Evolutionary conservation across 2,888 invertebrate genomes (phyloP).

Genomic region (Hyles lineata): DNA sequence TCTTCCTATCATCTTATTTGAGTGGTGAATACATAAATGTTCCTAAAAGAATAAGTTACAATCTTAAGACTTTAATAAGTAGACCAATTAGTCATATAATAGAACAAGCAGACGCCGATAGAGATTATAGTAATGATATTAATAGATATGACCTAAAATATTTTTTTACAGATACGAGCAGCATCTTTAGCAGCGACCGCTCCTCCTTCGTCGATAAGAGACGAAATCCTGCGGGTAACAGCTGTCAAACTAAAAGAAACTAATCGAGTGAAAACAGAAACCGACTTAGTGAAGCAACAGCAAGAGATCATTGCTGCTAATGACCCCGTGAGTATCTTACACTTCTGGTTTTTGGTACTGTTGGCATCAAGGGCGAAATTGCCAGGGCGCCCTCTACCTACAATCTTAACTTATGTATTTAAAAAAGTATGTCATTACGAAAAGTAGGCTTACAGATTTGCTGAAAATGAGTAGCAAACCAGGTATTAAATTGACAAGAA

Average conservation of each 20-base stretch:
- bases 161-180: constrained; percentile 67
- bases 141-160: not conserved
- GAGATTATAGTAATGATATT: not conserved
- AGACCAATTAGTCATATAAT: not conserved
- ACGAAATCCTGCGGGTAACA: constrained; percentile 75
- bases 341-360: no score
- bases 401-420: no score
- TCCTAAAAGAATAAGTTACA: no score
- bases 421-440: no score
- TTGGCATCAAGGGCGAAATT: no score
- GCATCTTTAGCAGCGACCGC: constrained; percentile 71
- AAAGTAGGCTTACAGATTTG: no score
- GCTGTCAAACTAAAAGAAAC: constrained; percentile 84
- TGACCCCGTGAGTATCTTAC: constrained; percentile 65
- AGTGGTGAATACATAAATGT: no score
- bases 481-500: no score
- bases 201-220: constrained; percentile 74
- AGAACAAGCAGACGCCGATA: not conserved
- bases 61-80: no score
- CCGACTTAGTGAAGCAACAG: constrained; percentile 84
- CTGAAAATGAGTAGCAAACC: no score
- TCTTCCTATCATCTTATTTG: no score
- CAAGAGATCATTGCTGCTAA: constrained; percentile 83
- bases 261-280: constrained; percentile 83
- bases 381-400: no score